These are phyloP conservation scores for Cydia amplana DNA, from an alignment of 1,140 invertebrate species.

Conservation along the genomic window DNA sequence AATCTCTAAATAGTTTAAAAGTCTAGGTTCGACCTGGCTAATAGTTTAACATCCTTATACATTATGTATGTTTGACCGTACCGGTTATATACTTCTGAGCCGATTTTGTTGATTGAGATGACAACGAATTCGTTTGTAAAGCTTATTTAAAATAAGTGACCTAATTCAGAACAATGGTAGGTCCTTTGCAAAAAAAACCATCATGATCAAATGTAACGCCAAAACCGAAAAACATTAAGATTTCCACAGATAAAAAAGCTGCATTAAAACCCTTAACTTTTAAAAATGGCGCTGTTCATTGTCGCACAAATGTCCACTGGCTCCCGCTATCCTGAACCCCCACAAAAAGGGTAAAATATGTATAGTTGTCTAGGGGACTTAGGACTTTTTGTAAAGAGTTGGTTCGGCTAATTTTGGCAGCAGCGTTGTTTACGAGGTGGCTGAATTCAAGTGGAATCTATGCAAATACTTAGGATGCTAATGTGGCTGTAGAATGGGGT, in stretches of 20 bases:
- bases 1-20: too few relatives aligned
- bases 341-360: neutral
- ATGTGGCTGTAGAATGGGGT: neutral
- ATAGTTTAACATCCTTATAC: too few relatives aligned
- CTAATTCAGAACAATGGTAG: too few relatives aligned
- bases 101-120: too few relatives aligned
- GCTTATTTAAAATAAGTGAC: too few relatives aligned
- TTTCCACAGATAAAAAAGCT: slow-evolving; percentile 3
- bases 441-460: slow-evolving; percentile 12
- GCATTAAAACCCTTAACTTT: slow-evolving; percentile 16
- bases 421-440: slow-evolving; percentile 5
- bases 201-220: too few relatives aligned
- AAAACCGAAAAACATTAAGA: too few relatives aligned
- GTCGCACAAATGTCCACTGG: slow-evolving; percentile 1
- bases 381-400: neutral
- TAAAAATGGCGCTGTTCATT: slow-evolving; percentile 7
- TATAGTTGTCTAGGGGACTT: neutral
- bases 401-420: slow-evolving; percentile 3
- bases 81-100: too few relatives aligned
- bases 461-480: slow-evolving; percentile 16
- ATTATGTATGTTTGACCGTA: too few relatives aligned
- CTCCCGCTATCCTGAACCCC: neutral
- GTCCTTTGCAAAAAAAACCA: too few relatives aligned
- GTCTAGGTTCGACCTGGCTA: too few relatives aligned
- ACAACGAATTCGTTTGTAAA: too few relatives aligned